Conservation (phyloP, 2,113 vertebrate species). For the Suricata suricatta region DNA sequence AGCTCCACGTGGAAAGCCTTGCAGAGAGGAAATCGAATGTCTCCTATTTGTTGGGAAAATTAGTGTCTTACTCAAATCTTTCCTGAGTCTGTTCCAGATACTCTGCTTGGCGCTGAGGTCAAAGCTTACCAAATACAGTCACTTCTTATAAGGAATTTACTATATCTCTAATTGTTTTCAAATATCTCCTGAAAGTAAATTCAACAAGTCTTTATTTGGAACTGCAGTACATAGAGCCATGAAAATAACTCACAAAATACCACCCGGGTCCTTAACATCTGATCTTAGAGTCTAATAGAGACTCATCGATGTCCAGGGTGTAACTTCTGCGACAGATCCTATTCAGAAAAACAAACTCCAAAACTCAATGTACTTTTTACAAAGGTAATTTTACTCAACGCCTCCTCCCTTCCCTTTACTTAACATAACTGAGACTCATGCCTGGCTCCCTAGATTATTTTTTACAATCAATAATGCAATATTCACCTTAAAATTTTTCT, state of each 20-base stretch:
- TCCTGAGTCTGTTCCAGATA: background rate
- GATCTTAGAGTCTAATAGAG: background rate
- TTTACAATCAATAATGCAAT: conserved; percentile 78
- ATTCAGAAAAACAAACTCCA: background rate
- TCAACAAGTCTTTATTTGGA: background rate
- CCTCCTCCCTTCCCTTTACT: background rate
- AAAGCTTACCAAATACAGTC: background rate
- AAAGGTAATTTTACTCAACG: background rate
- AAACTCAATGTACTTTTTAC: background rate
- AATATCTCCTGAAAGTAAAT: conserved; percentile 7
- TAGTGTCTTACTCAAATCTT: background rate
- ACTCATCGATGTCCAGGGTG: background rate
- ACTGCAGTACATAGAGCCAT: background rate
- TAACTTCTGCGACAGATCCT: background rate
- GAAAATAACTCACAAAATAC: background rate
- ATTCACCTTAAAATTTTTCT: conserved; percentile 64
- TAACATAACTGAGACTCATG: background rate
- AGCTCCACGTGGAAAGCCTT: background rate
- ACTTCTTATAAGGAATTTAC: background rate
- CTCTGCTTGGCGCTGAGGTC: background rate
- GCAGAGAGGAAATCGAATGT: background rate
- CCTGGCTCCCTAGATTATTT: conserved; percentile 53
- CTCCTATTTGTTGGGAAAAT: background rate
- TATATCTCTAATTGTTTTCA: background rate
- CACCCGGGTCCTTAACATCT: background rate